Evolutionary conservation across 2,888 invertebrate species (phyloP), one percentile per base, ranked within the genome.

Genomic region (Kuschelorhynchus macadamiae): DNA sequence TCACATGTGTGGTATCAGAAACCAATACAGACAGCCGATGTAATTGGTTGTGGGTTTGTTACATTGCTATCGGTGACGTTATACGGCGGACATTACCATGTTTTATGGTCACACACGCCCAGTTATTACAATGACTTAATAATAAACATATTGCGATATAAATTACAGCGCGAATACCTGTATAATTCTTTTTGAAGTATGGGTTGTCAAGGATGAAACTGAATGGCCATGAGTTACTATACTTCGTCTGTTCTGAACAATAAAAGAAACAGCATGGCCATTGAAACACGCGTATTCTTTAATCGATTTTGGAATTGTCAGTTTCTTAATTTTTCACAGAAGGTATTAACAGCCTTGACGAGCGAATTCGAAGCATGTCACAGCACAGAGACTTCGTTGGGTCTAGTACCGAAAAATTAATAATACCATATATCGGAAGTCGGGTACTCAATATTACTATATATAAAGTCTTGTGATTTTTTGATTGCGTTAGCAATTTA

Each of bases 121-220:
- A 56, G 64, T 59, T 69, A 61, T 67, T 70, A 64, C 67, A 71
- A 67, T 64, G 60, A 57, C 67, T 67, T 67, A 67, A 70, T 69
- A 71, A 71, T 49, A 60, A 57, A 62, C 46, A 18, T 61, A 55
- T 65, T 62, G 65, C 71, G 49, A 11, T 42, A 33, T 50, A 46
- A 67, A 70, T 70, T 63, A 67, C 50, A 18, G 14, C 55, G 53
- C 33, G 46, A 47, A 63, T 61, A 39, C 56, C 55, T 49, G 41
- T 49, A 56, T 64, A 56, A 56, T 32, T 64, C 42, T 32, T 55
- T 53, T 11, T 41, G 47, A 56, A 56, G 30, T 49, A 64, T 64
- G 47, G 55, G 12, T 42, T 56, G 55, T 56, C 63, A 53, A 64
- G 56, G 63, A 64, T 64, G 63, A 30, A 64, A 55, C 56, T 14